Conservation (phyloP, 1,140 invertebrate genomes). For the Chironomus tepperi region DNA sequence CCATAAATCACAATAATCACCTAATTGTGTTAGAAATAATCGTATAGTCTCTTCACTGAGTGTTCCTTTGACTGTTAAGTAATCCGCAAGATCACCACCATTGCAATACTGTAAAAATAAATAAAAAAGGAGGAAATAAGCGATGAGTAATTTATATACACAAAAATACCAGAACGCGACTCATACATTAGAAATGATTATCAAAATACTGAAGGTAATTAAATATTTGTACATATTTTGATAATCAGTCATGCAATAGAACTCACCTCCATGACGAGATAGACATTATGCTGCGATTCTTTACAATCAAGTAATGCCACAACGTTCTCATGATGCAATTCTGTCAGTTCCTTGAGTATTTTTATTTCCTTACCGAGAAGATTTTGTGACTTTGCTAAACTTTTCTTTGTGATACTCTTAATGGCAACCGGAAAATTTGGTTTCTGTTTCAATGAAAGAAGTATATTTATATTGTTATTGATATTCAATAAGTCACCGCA, state of each 20-base stretch:
- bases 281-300: slow-evolving; percentile 88
- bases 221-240: too few relatives aligned
- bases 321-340: slow-evolving; percentile 96
- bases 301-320: slow-evolving; percentile 95
- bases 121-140: background rate
- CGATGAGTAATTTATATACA: too few relatives aligned
- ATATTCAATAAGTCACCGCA: background rate
- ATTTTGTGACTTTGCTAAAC: slow-evolving; percentile 92
- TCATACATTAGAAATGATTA: too few relatives aligned
- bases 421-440: slow-evolving; percentile 83
- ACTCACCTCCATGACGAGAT: slow-evolving; percentile 91
- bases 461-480: background rate
- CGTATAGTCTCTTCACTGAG: slow-evolving; percentile 95
- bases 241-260: background rate
- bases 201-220: too few relatives aligned
- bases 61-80: slow-evolving; percentile 82
- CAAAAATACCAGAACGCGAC: too few relatives aligned
- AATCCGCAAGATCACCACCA: slow-evolving; percentile 97
- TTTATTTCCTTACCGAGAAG: slow-evolving; percentile 97
- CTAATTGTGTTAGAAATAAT: slow-evolving; percentile 88
- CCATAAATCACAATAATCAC: slow-evolving; percentile 39
- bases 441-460: slow-evolving; percentile 55
- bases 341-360: slow-evolving; percentile 94
- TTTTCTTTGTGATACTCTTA: slow-evolving; percentile 97
- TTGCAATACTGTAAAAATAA: slow-evolving; percentile 79